Evolutionary conservation across 1,140 invertebrate species (phyloP).

Genomic region (Bombus sylvicola): DNA sequence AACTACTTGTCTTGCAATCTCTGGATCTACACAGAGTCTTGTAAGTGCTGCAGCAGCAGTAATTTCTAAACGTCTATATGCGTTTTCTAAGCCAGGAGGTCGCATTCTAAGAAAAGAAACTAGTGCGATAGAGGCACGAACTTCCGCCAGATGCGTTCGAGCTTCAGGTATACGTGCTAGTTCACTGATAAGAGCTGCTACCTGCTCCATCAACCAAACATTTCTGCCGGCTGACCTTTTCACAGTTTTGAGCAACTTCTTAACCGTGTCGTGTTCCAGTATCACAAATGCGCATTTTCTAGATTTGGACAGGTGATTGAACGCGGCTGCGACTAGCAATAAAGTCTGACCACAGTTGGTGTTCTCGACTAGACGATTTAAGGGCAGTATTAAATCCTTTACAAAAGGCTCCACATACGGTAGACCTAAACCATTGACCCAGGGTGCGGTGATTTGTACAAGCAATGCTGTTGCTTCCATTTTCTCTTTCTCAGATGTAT

Average conservation of each 20-base stretch:
- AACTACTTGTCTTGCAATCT: slow-evolving; percentile 89
- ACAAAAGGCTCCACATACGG: slow-evolving; percentile 71
- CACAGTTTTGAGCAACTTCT: slow-evolving; percentile 82
- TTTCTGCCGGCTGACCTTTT: slow-evolving; percentile 79
- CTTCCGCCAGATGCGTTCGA: slow-evolving; percentile 84
- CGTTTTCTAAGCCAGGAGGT: slow-evolving; percentile 86
- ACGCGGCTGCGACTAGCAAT: slow-evolving; percentile 86
- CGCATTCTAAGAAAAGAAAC: slow-evolving; percentile 89
- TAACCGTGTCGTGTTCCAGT: slow-evolving; percentile 84
- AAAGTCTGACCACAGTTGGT: slow-evolving; percentile 86
- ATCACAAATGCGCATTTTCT: slow-evolving; percentile 81
- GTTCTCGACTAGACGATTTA: slow-evolving; percentile 81
- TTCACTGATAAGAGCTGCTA: slow-evolving; percentile 91
- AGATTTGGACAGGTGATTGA: slow-evolving; percentile 86
- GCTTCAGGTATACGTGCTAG: slow-evolving; percentile 88
- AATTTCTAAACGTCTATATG: slow-evolving; percentile 89
- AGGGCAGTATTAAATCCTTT: slow-evolving; percentile 70
- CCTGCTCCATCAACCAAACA: slow-evolving; percentile 87
- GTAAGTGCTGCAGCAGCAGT: slow-evolving; percentile 94
- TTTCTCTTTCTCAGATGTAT: slow-evolving; percentile 81
- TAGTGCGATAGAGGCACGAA: slow-evolving; percentile 87
- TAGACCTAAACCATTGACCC: slow-evolving; percentile 83
- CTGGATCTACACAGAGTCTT: slow-evolving; percentile 88
- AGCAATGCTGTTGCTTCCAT: slow-evolving; percentile 88
- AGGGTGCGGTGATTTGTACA: slow-evolving; percentile 89